Conservation (phyloP, 2,113 vertebrate species). For the Danio rerio region GRCz12tu NC_133198.1:1949001-1949500, state of each 20-base stretch:
- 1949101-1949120: not conserved
- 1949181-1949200: not conserved
- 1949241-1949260: not conserved
- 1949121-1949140: not conserved
- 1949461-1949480: constrained; percentile 21
- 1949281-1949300: constrained; percentile 16
- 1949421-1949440: constrained; percentile 24
- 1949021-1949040: not conserved
- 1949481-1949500: constrained; percentile 31
- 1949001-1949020: not conserved
- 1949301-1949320: constrained; percentile 9
- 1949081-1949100: not conserved
- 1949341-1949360: not conserved
- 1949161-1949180: not conserved
- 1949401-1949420: constrained; percentile 39
- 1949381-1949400: constrained; percentile 27
- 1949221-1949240: not conserved
- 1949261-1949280: constrained; percentile 21
- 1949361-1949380: not conserved
- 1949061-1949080: not conserved
- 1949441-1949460: constrained; percentile 31
- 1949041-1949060: not conserved
- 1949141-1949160: not conserved
- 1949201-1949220: not conserved
- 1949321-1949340: not conserved